Conservation (phyloP, 2,888 invertebrate species). For the Heliconius ethilla region DNA sequence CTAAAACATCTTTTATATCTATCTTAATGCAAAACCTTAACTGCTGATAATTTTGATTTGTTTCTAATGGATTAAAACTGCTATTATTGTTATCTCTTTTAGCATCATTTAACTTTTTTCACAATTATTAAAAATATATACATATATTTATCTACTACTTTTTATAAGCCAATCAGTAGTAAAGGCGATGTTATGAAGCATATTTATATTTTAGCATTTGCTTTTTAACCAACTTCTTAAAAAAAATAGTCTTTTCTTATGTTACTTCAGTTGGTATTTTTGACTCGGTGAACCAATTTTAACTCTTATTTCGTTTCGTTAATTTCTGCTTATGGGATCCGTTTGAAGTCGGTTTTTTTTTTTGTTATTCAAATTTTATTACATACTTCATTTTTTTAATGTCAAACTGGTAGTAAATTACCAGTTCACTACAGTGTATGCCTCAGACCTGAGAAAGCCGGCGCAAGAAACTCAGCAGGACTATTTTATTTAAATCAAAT, state of each 20-base stretch:
- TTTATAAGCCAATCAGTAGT: not conserved
- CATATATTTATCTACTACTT: not conserved
- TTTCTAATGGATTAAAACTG: not conserved
- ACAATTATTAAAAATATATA: not conserved
- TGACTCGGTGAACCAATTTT: too few relatives aligned
- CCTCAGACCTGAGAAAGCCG: too few relatives aligned
- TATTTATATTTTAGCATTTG: not conserved
- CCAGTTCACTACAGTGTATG: too few relatives aligned
- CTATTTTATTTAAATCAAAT: too few relatives aligned
- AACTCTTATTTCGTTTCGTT: too few relatives aligned
- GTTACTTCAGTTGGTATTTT: too few relatives aligned
- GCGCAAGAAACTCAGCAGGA: too few relatives aligned
- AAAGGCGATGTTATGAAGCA: constrained; percentile 2
- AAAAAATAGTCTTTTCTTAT: not conserved
- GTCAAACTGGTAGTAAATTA: too few relatives aligned
- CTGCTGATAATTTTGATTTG: constrained; percentile 1
- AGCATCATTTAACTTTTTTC: not conserved
- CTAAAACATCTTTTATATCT: not conserved
- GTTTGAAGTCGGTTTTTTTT: too few relatives aligned
- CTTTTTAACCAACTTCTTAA: not conserved
- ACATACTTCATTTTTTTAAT: too few relatives aligned
- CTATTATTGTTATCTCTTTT: constrained; percentile 4
- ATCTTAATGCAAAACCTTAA: not conserved
- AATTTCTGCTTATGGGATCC: too few relatives aligned
- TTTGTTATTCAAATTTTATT: too few relatives aligned